These are phyloP conservation scores for Sitta europaea DNA, from an alignment of 2,113 vertebrate species.

Conservation along the genomic window DNA sequence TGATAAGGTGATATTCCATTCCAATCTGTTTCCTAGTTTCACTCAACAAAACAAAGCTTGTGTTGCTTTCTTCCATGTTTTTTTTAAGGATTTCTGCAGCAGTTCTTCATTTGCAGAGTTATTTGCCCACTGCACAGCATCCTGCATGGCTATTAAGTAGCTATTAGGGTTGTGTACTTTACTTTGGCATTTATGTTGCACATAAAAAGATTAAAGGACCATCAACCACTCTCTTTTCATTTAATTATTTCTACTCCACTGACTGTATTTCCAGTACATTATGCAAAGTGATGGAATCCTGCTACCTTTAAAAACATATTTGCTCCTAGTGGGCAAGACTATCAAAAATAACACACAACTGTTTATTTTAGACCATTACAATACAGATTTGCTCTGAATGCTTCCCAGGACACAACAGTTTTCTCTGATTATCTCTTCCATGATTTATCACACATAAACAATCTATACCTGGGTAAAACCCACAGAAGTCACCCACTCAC, in stretches of 20 bases:
- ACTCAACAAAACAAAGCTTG: not conserved
- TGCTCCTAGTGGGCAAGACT: not conserved
- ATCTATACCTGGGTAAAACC: not conserved
- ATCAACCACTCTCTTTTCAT: not conserved
- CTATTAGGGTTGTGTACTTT: not conserved
- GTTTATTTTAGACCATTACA: not conserved
- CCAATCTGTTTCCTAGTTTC: not conserved
- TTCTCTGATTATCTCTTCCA: not conserved
- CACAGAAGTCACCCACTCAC: not conserved
- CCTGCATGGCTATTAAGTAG: not conserved
- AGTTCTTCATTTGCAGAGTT: not conserved
- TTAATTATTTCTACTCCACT: not conserved
- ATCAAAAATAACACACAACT: not conserved
- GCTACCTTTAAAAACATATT: not conserved
- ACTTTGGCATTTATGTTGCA: not conserved
- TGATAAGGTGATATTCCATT: not conserved
- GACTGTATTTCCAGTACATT: not conserved
- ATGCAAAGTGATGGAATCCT: not conserved
- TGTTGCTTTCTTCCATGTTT: accelerated
- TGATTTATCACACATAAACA: not conserved
- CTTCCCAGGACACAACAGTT: not conserved
- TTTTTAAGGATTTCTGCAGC: not conserved
- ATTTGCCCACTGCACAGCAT: not conserved
- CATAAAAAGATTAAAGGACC: conserved; percentile 3
- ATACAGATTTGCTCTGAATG: not conserved